phyloP scores from a whole-genome alignment of 2,797 vertebrate genomes.

The Esox masquinongy region DNA sequence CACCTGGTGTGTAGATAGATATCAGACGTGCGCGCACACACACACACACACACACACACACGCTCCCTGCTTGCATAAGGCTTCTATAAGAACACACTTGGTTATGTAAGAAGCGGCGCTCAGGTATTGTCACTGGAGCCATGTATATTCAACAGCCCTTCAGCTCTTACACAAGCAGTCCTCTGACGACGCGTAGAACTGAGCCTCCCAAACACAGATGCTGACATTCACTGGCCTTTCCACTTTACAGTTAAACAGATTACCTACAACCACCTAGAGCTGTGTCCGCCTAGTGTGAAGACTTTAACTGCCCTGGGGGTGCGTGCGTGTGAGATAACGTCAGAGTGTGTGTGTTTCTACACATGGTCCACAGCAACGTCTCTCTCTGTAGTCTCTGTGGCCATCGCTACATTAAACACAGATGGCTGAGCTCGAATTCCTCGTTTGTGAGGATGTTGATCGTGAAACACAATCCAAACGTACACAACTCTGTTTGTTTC shows the following conservation, averaged over 20 bases:
- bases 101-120: not conserved
- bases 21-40: not conserved
- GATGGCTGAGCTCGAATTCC: conserved; percentile 15
- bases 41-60: conserved; percentile 24
- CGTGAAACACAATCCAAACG: conserved; percentile 40
- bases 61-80: not conserved
- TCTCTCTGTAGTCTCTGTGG: conserved; percentile 1
- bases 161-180: not conserved
- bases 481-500: conserved; percentile 16
- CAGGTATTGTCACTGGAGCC: not conserved
- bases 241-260: conserved; percentile 10
- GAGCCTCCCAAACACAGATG: not conserved
- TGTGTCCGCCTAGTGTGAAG: not conserved
- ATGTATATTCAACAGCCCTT: conserved; percentile 17
- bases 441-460: conserved; percentile 18
- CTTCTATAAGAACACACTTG: not conserved
- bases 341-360: not conserved
- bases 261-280: not conserved
- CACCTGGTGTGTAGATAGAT: not conserved
- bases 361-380: not conserved
- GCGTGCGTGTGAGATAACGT: not conserved
- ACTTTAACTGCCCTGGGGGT: not conserved
- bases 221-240: not conserved
- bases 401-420: conserved; percentile 16
- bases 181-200: not conserved